Evolutionary conservation across 2,888 invertebrate genomes (phyloP).

Genomic region (Brachyptera putata): DNA sequence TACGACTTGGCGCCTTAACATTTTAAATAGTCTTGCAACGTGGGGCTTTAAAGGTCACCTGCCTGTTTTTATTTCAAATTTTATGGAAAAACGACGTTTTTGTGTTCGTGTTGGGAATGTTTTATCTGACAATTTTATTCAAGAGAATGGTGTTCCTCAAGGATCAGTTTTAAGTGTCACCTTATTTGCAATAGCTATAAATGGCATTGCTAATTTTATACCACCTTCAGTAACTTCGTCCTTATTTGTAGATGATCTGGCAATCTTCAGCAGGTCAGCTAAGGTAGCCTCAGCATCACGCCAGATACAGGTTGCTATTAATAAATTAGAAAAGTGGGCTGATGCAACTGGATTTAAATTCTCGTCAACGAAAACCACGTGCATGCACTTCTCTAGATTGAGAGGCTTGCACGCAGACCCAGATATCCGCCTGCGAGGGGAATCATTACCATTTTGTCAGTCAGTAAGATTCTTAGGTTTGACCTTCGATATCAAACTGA

Average conservation of each 20-base stretch:
- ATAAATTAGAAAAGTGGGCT: constrained; percentile 10
- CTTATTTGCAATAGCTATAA: constrained; percentile 23
- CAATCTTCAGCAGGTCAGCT: no score
- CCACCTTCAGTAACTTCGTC: constrained; percentile 11
- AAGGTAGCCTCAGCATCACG: background rate
- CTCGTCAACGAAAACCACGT: no score
- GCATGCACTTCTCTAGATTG: no score
- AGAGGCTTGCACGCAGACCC: no score
- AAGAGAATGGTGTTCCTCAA: no score
- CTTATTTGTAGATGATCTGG: constrained; percentile 18
- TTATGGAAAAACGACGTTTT: constrained; percentile 20
- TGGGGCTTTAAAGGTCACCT: constrained; percentile 31
- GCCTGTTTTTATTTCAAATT: constrained; percentile 26
- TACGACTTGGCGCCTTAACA: constrained; percentile 31
- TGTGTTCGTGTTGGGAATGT: constrained; percentile 7
- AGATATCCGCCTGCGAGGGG: no score
- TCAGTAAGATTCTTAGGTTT: no score
- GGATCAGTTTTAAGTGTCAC: constrained; percentile 22
- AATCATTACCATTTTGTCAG: no score
- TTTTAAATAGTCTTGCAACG: constrained; percentile 23
- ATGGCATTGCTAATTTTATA: constrained; percentile 9
- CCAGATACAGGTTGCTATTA: constrained; percentile 5
- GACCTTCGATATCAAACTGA: no score
- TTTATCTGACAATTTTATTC: no score
- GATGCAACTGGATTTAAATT: constrained; percentile 9